Base-by-base conservation (phyloP, 2,113 vertebrate species). In the Heloderma charlesbogerti region DNA sequence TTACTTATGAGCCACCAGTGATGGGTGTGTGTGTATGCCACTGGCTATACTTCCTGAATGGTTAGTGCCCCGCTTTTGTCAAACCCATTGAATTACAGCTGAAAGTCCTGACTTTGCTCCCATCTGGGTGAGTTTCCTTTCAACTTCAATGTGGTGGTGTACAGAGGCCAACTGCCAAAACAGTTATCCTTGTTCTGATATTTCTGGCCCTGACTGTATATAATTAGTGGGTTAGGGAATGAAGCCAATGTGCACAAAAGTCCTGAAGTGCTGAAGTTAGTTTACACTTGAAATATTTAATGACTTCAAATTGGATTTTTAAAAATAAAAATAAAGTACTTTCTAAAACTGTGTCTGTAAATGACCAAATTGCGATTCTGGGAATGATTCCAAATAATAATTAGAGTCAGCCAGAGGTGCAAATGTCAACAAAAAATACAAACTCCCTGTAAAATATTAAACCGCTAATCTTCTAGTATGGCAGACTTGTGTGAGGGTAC, bases 331-430 rank as follows among this genome's bases (percentile, higher is more conserved):
- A 48, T 60, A 63, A 83, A 79, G 29, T 84, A 84, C 12, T 67
- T 88, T 88, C 60, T 72, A 80, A 80, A 80, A 8, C n/a, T 85
- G 15, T 77, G 66, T 4, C 31, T 81, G 45, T 6, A 81, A 86
- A 88, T 45, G 37, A 77, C 29, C 43, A 91, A 86, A 82, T 78
- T 77, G n/a, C 67, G 87, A 45, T 82, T 88, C 77, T 88, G 67
- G 82, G 75, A 91, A 74, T 10, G 34, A 88, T 85, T 86, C 86
- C 75, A 80, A 88, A 77, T 86, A 81, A 84, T 48, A 90, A 84
- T 34, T 20, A 63, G 43, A 66, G 78, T 9, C 3, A 83, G 45
- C 7, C 91, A 29, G 0, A 90, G 88, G 69, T 0, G 0, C 69
- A 13, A 7, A 45, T 69, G 51, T 84, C n/a, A 60, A 10, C 45